Base-by-base conservation (phyloP, 2,797 vertebrate genomes). In the Coilia nasus region DNA sequence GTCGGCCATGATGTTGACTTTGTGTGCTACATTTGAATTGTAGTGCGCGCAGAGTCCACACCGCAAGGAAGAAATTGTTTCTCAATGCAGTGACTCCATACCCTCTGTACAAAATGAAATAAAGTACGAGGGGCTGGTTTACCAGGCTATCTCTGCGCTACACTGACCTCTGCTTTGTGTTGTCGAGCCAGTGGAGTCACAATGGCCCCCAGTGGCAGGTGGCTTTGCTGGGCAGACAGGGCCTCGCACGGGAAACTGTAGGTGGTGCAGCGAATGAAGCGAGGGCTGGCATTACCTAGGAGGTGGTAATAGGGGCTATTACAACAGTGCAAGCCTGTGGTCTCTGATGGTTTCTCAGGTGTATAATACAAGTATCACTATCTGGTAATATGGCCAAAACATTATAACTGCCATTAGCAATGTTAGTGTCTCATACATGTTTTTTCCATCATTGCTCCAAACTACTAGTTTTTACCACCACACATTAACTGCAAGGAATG, bases 191-290 rank as follows among this genome's bases (percentile, higher is more conserved):
- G 88, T 0, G 96, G 96, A 9, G 93, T 91, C 75, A 96, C 80
- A 67, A 96, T 89, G 25, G 93, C 94, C n/a, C 93, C 95, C 62
- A 96, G 91, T 0, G 96, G 96, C 82, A 96, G 90, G 15, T 92
- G 93, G 89, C 93, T 94, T 67, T 94, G 94, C 87, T 93, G 90
- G 2, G 91, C 92, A 0, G 88, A 87, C 87, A 92, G 94, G 75
- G 92, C 93, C 3, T 96, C 94, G 82, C 91, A 91, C 82, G 96
- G 96, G n/a, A 96, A 88, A 21, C 91, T 94, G 92, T 96, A 96
- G 0, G 93, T 90, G 0, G 93, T 94, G 83, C 92, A 93, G 81
- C 94, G 94, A 75, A 96, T 87, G 84, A 92, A 94, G 0, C 82
- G 86, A 10, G 96, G 93, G 82, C 93, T 95, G 0, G 93, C 92